Evolutionary conservation across 2,113 vertebrate species (phyloP), one percentile per base, ranked within the genome.

Genomic region (Nibea coibor): DNA sequence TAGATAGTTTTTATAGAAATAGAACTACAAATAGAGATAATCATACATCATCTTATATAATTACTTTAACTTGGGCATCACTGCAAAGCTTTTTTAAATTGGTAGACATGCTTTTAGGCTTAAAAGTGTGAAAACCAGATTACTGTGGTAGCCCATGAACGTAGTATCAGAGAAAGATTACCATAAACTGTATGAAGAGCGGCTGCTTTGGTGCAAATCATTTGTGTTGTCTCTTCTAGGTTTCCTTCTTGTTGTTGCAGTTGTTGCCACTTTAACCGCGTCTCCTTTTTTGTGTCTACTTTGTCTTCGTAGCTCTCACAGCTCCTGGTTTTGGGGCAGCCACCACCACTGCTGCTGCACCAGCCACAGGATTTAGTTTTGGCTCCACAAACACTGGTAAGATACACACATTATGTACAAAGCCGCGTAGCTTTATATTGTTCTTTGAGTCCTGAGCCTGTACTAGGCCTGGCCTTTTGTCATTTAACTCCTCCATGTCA

Each of bases 331-430:
- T 96, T 81, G 95, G 95, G 70, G 87, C 88, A 8, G 58, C 94
- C 17, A 90, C 94, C 39, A 94, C 95, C 43, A 93, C 94, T 65
- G 83, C 93, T 48, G 88, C 93, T 22, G 90, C 93, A 80, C 87
- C 91, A 24, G 87, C 94, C 63, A 90, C 95, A 22, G 95, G 95
- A 75, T 96, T 96, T 75, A 90, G 94, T 26, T 96, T 96, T 81
- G 95, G 95, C 74, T 79, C 94, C 76, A 90, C 93, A 56, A 91
- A 81, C 83, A 93, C 94, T 72, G 94, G 95, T 96, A 88, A 82
- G 87, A 72, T 2, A 1, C 35, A 43, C 0, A 17, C 15, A n/a
- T 68, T 69, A 15, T 24, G 4, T 16, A 20, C 20, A 17, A n/a
- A 50, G 10, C 20, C 4, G 8, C 39, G 17, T 28, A 31, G 8